Base-by-base conservation (phyloP, 2,888 invertebrate species). In the Sussaba pulchella region DNA sequence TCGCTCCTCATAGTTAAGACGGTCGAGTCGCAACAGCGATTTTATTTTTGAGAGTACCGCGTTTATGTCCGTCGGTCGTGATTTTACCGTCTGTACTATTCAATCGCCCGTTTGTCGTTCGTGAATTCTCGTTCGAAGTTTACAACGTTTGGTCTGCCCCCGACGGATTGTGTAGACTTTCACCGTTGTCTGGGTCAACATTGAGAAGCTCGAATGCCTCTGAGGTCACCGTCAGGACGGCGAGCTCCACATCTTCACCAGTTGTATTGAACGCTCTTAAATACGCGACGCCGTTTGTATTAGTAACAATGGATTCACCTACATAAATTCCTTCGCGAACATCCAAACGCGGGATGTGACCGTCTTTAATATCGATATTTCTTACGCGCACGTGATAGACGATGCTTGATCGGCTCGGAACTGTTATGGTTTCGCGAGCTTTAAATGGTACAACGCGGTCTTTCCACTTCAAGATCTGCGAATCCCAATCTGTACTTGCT, bases 201-300 rank as follows among this genome's bases (percentile, higher is more conserved):
- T 72, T 2, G 26, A 19, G 39, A 50, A 72, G 50, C 61, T 52
- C 63, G 9, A 63, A 72, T 17, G 50, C 50, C 61, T 41, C 50
- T 26, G 39, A 14, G 50, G 61, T 72, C 24, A 63, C 72, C 50
- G 61, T 63, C 6, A 63, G 63, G 0, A 70, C 61, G 26, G 52
- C n/a, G 54, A 74, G 43, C 41, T 59, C 6, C 2, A 31, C 31
- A 31, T 31, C 31, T 6, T 31, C 4, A 5, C 6, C 31, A 10
- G 41, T 41, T 2, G 41, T 41, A 10, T 41, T 41, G 10, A 41
- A 41, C 41, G 41, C 41, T 4, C 9, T 8, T 12, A 41, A 41
- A 41, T 41, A 41, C 10, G 41, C 41, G 1, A 9, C 10, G 41
- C 41, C 41, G 12, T 41, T 41, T 12, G 41, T 41, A 41, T 41